Percentiles rank a stretch among this genome's conserved stretches.
Conservation (phyloP, 2,888 invertebrate genomes). For the Synanthedon myopaeformis region DNA sequence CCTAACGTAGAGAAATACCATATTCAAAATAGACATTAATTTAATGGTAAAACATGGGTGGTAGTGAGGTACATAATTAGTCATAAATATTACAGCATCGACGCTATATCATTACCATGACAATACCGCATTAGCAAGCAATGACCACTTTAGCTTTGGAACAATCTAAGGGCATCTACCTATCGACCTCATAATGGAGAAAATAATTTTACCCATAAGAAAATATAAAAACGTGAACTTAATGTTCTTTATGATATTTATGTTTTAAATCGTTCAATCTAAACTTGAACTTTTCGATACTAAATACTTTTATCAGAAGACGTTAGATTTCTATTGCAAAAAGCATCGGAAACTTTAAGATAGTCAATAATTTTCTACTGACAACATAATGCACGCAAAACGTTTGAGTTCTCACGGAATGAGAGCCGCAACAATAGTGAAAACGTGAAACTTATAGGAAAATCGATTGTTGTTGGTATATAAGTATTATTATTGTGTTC, state of each 20-base stretch:
- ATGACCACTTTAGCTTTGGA: slow-evolving; percentile 21
- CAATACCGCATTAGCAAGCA: slow-evolving; percentile 17
- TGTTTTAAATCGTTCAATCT: too few species aligned
- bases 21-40: too few species aligned
- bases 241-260: too few species aligned
- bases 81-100: not conserved
- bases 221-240: too few species aligned
- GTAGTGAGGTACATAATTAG: too few species aligned
- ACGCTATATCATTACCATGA: slow-evolving; percentile 23
- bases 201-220: too few species aligned
- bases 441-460: slow-evolving; percentile 32
- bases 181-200: too few species aligned
- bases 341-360: not conserved
- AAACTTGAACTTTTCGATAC: too few species aligned
- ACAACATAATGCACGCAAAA: not conserved
- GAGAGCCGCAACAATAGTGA: slow-evolving; percentile 11
- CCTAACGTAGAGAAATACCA: too few species aligned
- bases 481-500: slow-evolving; percentile 6
- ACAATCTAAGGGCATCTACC: slow-evolving; percentile 11
- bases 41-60: too few species aligned
- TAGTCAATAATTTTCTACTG: not conserved
- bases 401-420: slow-evolving; percentile 24
- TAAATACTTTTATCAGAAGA: not conserved
- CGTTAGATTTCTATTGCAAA: not conserved
- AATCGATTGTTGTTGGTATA: slow-evolving; percentile 24